phyloP scores from a whole-genome alignment of 2,797 vertebrate species.

The Phalanger gymnotis region DNA sequence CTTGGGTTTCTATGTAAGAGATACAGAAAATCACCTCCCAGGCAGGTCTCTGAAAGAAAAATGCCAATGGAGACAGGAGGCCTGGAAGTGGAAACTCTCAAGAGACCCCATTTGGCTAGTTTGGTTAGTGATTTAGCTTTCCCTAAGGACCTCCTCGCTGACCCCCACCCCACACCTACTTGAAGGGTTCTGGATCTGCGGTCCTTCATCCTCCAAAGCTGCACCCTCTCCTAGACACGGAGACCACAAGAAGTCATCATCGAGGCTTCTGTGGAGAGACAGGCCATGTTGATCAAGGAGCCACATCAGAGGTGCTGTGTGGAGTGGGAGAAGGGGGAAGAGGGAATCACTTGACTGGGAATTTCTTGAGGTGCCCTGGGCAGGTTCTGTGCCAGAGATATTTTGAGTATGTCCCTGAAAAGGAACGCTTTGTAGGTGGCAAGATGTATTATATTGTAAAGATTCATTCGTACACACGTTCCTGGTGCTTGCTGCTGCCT shows the following conservation, averaged over 20 bases:
- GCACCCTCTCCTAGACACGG: not conserved
- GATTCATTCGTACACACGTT: conserved; percentile 83
- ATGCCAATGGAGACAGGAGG: not conserved
- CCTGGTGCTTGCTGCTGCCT: conserved; percentile 86
- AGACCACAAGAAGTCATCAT: not conserved
- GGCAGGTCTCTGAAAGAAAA: not conserved
- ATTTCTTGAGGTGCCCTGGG: conserved; percentile 60
- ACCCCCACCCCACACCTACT: not conserved
- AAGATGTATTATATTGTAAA: conserved; percentile 84
- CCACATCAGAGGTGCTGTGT: not conserved
- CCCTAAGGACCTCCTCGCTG: not conserved
- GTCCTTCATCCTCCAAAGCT: not conserved
- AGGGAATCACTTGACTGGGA: not conserved
- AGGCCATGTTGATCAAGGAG: not conserved
- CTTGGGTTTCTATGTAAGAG: not conserved
- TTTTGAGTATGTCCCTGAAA: conserved; percentile 85
- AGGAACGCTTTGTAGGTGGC: conserved; percentile 85
- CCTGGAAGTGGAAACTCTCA: not conserved
- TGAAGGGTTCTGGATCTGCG: not conserved
- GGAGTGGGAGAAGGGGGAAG: not conserved
- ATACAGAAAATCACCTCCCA: not conserved
- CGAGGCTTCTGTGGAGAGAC: not conserved
- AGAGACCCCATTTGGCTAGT: not conserved
- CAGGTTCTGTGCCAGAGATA: conserved; percentile 90
- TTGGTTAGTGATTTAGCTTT: not conserved